phyloP scores from a whole-genome alignment of 1,140 invertebrate genomes.

The Diprion similis region DNA sequence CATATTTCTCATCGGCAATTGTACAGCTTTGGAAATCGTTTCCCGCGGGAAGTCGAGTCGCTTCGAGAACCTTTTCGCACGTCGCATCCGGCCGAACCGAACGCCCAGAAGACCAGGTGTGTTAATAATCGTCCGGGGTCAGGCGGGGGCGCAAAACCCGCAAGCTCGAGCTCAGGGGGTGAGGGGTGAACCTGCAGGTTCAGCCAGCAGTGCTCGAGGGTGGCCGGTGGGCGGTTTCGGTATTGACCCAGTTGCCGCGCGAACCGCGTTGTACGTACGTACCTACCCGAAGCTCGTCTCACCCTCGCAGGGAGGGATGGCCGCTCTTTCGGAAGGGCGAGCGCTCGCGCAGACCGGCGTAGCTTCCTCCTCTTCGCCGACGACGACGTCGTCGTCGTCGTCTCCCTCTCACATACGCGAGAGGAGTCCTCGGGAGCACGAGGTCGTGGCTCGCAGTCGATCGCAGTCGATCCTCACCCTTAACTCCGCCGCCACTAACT shows the following conservation, averaged over 20 bases:
- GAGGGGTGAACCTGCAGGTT: too few relatives aligned
- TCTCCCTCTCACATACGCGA: background rate
- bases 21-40: too few relatives aligned
- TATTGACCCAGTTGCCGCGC: constrained; percentile 4
- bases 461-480: background rate
- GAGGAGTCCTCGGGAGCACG: constrained; percentile 6
- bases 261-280: background rate
- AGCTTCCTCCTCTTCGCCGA: background rate
- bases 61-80: too few relatives aligned
- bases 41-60: too few relatives aligned
- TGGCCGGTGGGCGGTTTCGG: background rate
- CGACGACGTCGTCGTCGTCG: background rate
- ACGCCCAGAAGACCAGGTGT: too few relatives aligned
- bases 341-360: background rate
- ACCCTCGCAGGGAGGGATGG: background rate
- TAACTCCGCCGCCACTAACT: background rate
- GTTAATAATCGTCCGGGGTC: too few relatives aligned
- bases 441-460: background rate
- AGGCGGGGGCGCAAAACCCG: too few relatives aligned
- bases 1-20: too few relatives aligned
- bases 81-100: too few relatives aligned
- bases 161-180: too few relatives aligned
- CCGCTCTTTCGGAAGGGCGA: background rate
- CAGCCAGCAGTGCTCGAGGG: background rate
- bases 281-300: background rate